Percentiles rank a stretch among this genome's conserved stretches.
These are phyloP conservation scores for Eleutherodactylus coqui DNA, from an alignment of 2,797 vertebrate species.

Conservation along the genomic window DNA sequence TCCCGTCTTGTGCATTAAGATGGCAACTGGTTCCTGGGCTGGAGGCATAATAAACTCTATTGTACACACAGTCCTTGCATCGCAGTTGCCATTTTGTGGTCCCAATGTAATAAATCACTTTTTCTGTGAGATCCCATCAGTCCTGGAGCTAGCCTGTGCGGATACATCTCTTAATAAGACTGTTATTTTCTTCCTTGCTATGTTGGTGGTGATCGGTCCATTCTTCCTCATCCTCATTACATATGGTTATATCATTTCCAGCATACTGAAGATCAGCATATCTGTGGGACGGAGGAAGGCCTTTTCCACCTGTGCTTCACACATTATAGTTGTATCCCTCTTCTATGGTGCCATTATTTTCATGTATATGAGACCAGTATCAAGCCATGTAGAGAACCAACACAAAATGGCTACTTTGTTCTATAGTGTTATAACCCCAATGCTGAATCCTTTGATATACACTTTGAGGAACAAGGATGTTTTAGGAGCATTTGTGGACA, in stretches of 20 bases:
- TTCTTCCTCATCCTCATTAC: slow-evolving; percentile 38
- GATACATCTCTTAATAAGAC: slow-evolving; percentile 34
- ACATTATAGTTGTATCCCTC: slow-evolving; percentile 31
- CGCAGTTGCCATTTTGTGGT: slow-evolving; percentile 21
- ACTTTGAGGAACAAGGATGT: slow-evolving; percentile 39
- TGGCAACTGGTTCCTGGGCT: slow-evolving; percentile 26
- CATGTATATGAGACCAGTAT: slow-evolving; percentile 41
- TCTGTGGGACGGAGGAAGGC: slow-evolving; percentile 24
- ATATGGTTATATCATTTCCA: slow-evolving; percentile 12
- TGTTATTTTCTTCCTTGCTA: slow-evolving; percentile 33
- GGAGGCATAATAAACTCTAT: slow-evolving; percentile 39
- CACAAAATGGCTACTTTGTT: slow-evolving; percentile 41
- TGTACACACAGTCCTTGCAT: slow-evolving; percentile 23
- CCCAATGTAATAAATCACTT: slow-evolving; percentile 45
- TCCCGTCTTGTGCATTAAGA: background rate
- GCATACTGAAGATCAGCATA: slow-evolving; percentile 27
- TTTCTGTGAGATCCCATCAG: slow-evolving; percentile 32
- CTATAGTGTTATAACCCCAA: slow-evolving; percentile 20
- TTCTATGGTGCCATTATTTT: slow-evolving; percentile 44
- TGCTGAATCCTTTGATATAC: slow-evolving; percentile 41
- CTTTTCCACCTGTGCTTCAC: slow-evolving; percentile 42
- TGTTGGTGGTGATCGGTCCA: background rate
- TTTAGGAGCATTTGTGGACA: background rate
- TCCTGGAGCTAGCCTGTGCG: slow-evolving; percentile 33
- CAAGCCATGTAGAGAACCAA: slow-evolving; percentile 23